Base-by-base conservation (phyloP, 1,140 invertebrate genomes). In the Calephelis nemesis region DNA sequence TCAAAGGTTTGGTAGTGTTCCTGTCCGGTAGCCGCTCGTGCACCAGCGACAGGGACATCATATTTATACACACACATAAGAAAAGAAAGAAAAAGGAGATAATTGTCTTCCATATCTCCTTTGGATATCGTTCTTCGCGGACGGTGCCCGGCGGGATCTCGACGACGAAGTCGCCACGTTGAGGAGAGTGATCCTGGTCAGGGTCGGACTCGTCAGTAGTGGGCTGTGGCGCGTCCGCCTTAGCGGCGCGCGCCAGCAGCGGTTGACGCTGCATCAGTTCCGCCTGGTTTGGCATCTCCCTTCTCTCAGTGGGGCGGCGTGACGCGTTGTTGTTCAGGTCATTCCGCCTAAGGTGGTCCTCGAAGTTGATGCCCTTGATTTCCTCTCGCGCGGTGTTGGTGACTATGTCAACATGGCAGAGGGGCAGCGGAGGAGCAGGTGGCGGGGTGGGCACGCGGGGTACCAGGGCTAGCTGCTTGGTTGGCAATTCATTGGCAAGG, bases 1-100 rank as follows among this genome's bases (percentile, higher is more conserved):
- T 96, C 65, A 98, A 93, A 47, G 96, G 96, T 62, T 92, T 92
- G 76, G 95, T 95, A 0, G 88, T 93, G 39, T 93, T 91, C 68
- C 95, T 92, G 87, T 97, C 95, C 48, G 97, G 97, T 62, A 98
- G 94, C 69, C 95, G 93, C 85, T 98, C 96, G 90, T 98, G 97
- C 62, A 97, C 95, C 77, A 97, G 87, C 54, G 97, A 96, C 73
- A 98, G 93, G 5, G 96, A 96, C 69, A 94, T 83, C 90, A 92
- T 92, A 74, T 92, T 92, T 64, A 92, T 78, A 69, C 85, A 90
- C 58, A 91, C 88, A 52, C 89, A 91, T 15, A 82, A 19, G 62
- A 91, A 90, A 40, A 92, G 75, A 73, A 92, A 92, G 58, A 90
- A 81, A 74, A 92, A 92, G n/a, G 92, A 88, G 39, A 91, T 48